Evolutionary conservation across 2,797 vertebrate genomes (phyloP).

Genomic region (Mareca strepera): DNA sequence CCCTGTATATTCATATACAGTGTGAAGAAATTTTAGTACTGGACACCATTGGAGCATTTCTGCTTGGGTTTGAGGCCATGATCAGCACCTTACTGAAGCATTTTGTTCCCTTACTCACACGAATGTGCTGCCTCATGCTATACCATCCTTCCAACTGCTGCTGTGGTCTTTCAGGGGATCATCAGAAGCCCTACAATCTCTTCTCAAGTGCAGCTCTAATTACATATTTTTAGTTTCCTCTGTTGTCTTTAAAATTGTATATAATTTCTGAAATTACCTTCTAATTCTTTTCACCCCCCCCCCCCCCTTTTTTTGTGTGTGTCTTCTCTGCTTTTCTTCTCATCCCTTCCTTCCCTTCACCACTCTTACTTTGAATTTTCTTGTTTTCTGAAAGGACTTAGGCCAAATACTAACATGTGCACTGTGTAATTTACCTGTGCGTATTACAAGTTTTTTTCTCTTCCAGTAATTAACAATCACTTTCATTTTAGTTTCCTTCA

Average conservation of each 20-base stretch:
- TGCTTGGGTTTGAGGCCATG: not conserved
- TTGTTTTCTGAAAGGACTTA: not conserved
- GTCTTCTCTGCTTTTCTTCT: not conserved
- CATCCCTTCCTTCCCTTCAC: not conserved
- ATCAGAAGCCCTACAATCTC: not conserved
- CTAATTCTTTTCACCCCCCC: rapidly evolving
- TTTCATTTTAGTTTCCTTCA: not conserved
- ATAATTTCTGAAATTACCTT: not conserved
- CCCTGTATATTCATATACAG: not conserved
- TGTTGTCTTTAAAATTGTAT: not conserved
- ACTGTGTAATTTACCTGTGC: not conserved
- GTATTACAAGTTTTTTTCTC: not conserved
- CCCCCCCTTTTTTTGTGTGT: not conserved
- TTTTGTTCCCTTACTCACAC: not conserved
- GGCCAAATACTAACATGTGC: not conserved
- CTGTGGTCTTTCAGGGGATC: not conserved
- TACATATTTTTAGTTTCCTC: not conserved
- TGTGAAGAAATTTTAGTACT: not conserved
- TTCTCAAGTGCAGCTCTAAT: not conserved
- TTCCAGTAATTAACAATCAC: not conserved
- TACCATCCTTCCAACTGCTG: not conserved
- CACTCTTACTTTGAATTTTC: not conserved
- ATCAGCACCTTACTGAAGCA: not conserved
- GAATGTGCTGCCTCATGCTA: not conserved
- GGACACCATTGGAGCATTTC: not conserved